Conservation (phyloP, 2,797 vertebrate species). For the Cuniculus paca region DNA sequence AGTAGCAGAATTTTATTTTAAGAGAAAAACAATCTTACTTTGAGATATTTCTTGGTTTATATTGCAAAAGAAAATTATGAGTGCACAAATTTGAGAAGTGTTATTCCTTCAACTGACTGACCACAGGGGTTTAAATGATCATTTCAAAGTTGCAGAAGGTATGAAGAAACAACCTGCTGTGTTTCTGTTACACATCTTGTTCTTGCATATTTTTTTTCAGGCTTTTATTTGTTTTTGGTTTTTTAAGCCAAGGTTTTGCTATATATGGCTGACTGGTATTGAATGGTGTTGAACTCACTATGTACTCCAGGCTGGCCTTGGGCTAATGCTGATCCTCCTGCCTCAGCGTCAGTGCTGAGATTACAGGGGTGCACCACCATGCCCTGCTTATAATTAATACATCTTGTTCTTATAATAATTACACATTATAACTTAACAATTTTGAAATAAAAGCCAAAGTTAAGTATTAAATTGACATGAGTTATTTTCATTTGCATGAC, state of each 20-base stretch:
- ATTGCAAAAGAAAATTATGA: neutral
- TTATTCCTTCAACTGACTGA: neutral
- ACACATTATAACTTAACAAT: neutral
- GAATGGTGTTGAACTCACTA: neutral
- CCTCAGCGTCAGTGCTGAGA: neutral
- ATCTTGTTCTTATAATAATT: slow-evolving; percentile 26
- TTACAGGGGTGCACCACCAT: neutral
- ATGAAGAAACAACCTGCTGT: neutral
- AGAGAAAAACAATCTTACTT: neutral
- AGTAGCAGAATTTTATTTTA: slow-evolving; percentile 30
- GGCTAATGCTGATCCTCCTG: neutral
- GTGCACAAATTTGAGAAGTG: slow-evolving; percentile 5
- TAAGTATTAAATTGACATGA: slow-evolving; percentile 24
- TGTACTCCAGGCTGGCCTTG: neutral
- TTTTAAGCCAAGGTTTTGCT: neutral
- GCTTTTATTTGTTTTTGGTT: neutral
- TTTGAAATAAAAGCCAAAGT: slow-evolving; percentile 45
- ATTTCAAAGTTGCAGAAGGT: neutral
- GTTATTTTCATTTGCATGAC: slow-evolving; percentile 44
- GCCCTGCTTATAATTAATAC: neutral
- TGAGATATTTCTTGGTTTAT: neutral
- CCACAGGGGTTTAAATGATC: slow-evolving; percentile 1
- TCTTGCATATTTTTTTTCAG: neutral
- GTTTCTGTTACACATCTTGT: neutral
- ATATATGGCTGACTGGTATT: too few relatives aligned